Evolutionary conservation across 2,113 vertebrate genomes (phyloP).

Genomic region (Rhinolophus sinicus): DNA sequence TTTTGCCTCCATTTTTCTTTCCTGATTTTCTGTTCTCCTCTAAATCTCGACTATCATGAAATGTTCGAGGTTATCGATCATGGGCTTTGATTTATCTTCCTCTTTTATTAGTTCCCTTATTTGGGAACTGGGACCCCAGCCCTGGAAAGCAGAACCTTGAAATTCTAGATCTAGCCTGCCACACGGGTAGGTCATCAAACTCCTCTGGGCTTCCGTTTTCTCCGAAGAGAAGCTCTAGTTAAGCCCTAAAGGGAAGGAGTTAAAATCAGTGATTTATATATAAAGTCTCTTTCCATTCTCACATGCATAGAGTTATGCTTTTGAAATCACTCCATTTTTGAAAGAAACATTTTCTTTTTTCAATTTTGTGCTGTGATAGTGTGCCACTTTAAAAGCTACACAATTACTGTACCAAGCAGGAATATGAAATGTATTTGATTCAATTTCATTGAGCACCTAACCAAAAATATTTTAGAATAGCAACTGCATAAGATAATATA

Average conservation of each 20-base stretch:
- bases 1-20: not conserved
- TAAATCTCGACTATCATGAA: not conserved
- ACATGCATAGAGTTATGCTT: not conserved
- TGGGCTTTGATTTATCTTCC: not conserved
- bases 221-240: not conserved
- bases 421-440: not conserved
- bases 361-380: not conserved
- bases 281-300: not conserved
- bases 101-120: not conserved
- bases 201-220: not conserved
- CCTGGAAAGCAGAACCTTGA: not conserved
- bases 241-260: not conserved
- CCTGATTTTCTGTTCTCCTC: not conserved
- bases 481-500: not conserved
- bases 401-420: not conserved
- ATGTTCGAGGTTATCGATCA: not conserved
- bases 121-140: accelerated
- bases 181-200: not conserved
- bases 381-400: not conserved
- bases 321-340: not conserved
- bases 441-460: not conserved
- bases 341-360: not conserved
- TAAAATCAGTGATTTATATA: not conserved
- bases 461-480: constrained; percentile 26
- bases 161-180: accelerated